These are phyloP conservation scores for Heptranchias perlo DNA, from an alignment of 2,113 vertebrate species.

Conservation along the genomic window DNA sequence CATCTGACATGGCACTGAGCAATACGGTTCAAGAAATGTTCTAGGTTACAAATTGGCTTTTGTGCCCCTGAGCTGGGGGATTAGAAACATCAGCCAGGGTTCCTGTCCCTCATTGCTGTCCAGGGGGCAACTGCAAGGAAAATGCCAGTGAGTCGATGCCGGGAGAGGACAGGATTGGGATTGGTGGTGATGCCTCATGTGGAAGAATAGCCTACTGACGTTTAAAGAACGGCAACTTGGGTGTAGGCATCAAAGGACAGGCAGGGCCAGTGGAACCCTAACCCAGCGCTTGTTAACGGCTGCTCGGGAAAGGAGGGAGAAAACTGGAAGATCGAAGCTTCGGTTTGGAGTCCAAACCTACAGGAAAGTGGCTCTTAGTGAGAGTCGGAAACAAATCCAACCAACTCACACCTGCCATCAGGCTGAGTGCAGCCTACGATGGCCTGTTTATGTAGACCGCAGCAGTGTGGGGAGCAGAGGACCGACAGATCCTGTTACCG, in stretches of 20 bases:
- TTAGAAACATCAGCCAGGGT: no score
- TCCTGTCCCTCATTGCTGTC: no score
- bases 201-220: no score
- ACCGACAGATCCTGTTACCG: background rate
- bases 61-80: no score
- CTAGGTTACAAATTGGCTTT: background rate
- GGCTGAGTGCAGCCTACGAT: background rate
- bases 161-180: no score
- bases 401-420: background rate
- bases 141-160: no score
- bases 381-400: background rate
- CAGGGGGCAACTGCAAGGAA: no score
- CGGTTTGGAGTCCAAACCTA: background rate
- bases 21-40: background rate
- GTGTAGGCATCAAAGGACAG: no score
- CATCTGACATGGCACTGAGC: background rate
- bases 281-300: no score
- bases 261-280: no score
- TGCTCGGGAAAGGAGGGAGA: background rate
- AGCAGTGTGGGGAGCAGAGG: background rate
- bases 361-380: background rate
- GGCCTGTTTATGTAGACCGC: background rate
- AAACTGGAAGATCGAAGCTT: background rate
- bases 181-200: no score
- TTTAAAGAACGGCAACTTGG: no score